phyloP scores from a whole-genome alignment of 1,140 invertebrate species.

The Chrysopa pallens region DNA sequence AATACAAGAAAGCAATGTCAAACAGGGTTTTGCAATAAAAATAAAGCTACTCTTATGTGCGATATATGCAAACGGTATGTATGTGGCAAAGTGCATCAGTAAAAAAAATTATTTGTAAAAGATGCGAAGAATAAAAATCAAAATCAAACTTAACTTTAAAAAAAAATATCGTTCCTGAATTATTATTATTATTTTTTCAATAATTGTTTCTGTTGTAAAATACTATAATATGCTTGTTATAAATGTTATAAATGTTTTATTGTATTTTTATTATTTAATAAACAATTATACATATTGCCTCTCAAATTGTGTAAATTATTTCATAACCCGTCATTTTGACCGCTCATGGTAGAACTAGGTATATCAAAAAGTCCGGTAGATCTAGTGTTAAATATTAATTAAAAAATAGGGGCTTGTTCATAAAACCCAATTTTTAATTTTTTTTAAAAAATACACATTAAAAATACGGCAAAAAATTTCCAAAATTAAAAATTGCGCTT shows the following conservation, averaged over 20 bases:
- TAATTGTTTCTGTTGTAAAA: background rate
- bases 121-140: background rate
- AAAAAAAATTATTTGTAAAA: conserved; percentile 6
- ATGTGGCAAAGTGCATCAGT: conserved; percentile 4
- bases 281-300: too few species aligned
- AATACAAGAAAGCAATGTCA: background rate
- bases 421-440: too few species aligned
- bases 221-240: background rate
- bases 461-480: too few species aligned
- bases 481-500: too few species aligned
- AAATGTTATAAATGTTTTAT: background rate
- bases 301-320: too few species aligned
- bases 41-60: background rate
- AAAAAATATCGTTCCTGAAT: background rate
- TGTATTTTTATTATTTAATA: background rate
- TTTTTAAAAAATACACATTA: too few species aligned
- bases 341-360: background rate
- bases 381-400: background rate
- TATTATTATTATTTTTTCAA: background rate
- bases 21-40: background rate
- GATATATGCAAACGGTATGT: conserved; percentile 6
- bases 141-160: background rate
- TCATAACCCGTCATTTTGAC: background rate
- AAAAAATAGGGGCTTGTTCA: too few species aligned
- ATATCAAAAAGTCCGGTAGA: background rate